phyloP scores from a whole-genome alignment of 2,797 vertebrate genomes.

The Pseudomugil tenellus region DNA sequence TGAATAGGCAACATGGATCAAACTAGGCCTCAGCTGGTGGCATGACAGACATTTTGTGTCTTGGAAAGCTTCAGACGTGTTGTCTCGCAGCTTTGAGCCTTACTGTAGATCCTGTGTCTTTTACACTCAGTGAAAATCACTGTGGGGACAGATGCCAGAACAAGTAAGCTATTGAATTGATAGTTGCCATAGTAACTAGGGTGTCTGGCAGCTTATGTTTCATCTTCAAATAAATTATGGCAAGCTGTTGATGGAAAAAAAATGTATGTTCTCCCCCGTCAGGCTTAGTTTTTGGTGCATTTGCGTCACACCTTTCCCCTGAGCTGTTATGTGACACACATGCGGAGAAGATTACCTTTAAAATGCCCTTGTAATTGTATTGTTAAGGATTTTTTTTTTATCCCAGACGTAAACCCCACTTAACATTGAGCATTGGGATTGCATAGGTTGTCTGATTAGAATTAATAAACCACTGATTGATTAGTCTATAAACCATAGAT shows the following conservation, averaged over 20 bases:
- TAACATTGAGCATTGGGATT: not conserved
- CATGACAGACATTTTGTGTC: constrained; percentile 74
- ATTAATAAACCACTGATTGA: not conserved
- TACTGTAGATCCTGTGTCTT: constrained; percentile 73
- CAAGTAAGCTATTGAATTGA: constrained; percentile 76
- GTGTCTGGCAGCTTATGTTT: constrained; percentile 78
- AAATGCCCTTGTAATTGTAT: constrained; percentile 56
- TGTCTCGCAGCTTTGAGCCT: constrained; percentile 69
- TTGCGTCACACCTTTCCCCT: constrained; percentile 70
- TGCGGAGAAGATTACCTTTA: constrained; percentile 63
- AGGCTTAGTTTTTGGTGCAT: constrained; percentile 75
- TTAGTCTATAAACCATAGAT: not conserved
- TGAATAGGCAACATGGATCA: constrained; percentile 50
- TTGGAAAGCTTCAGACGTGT: constrained; percentile 69
- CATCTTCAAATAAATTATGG: constrained; percentile 79
- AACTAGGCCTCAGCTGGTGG: constrained; percentile 56
- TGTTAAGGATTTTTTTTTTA: constrained; percentile 20
- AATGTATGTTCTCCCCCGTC: constrained; percentile 42
- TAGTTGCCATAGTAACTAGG: constrained; percentile 80
- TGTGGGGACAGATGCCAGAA: constrained; percentile 73
- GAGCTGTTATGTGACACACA: constrained; percentile 72
- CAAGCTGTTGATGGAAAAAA: constrained; percentile 68
- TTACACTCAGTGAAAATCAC: constrained; percentile 60
- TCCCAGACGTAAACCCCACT: constrained; percentile 5
- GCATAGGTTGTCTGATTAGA: not conserved